Conservation (phyloP, 2,113 vertebrate genomes). For the Amia ocellicauda region DNA sequence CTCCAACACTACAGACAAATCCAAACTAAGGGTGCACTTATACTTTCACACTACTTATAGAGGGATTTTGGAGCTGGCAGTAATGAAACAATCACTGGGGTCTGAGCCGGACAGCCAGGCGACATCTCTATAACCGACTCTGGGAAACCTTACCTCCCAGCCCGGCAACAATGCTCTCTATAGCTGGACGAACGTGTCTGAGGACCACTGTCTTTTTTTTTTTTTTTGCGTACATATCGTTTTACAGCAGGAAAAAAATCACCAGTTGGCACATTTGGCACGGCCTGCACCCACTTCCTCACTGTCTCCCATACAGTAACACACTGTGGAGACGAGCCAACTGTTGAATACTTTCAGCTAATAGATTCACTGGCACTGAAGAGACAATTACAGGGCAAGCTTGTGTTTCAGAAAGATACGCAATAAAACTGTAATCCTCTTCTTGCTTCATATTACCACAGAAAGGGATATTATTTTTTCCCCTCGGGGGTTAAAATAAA, state of each 20-base stretch:
- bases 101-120: slow-evolving; percentile 1
- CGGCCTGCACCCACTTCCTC: slow-evolving; percentile 11
- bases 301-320: slow-evolving; percentile 26
- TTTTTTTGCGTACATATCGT: slow-evolving; percentile 31
- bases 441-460: slow-evolving; percentile 35
- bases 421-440: slow-evolving; percentile 37
- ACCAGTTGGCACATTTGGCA: slow-evolving; percentile 38
- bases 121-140: slow-evolving; percentile 8
- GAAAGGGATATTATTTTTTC: neutral
- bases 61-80: too few relatives aligned
- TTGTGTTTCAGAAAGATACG: slow-evolving; percentile 37
- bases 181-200: neutral
- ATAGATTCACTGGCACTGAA: slow-evolving; percentile 72
- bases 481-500: too few relatives aligned
- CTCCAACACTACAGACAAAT: too few relatives aligned
- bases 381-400: slow-evolving; percentile 57
- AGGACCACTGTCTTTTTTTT: slow-evolving; percentile 23
- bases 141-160: slow-evolving; percentile 13
- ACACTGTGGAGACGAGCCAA: slow-evolving; percentile 71
- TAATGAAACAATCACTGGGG: too few relatives aligned
- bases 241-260: slow-evolving; percentile 35
- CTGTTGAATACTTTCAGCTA: slow-evolving; percentile 79
- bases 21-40: too few relatives aligned
- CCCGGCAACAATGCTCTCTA: slow-evolving; percentile 24
- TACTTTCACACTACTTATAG: too few relatives aligned